Percentiles rank a stretch among this genome's conserved stretches.
These are phyloP conservation scores for Himalopsyche japonica DNA, from an alignment of 2,888 invertebrate genomes.

Conservation along the genomic window DNA sequence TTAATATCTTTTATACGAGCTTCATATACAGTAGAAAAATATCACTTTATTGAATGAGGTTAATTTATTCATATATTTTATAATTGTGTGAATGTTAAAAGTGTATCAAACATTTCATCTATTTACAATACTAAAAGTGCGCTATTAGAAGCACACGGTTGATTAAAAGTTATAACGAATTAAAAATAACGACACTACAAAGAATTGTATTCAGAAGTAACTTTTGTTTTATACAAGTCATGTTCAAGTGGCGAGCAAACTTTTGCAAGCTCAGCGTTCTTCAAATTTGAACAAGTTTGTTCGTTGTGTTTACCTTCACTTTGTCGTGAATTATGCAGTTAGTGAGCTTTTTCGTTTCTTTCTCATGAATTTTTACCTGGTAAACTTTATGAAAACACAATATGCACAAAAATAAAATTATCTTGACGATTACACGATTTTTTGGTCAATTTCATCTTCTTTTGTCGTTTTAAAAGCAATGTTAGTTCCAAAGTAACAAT, in stretches of 20 bases:
- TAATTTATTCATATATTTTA: no score
- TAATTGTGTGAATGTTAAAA: no score
- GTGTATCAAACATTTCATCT: no score
- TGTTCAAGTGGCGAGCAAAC: not conserved
- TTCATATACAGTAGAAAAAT: no score
- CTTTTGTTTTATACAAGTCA: conserved; percentile 5
- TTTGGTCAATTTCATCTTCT: no score
- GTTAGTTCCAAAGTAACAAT: no score
- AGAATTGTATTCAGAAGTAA: not conserved
- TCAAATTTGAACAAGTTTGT: conserved; percentile 3
- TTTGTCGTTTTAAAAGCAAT: no score
- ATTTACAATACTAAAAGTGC: no score
- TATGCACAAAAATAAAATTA: not conserved
- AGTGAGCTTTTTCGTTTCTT: not conserved
- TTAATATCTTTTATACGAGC: no score
- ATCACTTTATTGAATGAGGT: no score
- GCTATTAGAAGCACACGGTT: not conserved
- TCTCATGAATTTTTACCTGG: not conserved
- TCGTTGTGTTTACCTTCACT: conserved; percentile 10
- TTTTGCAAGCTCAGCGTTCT: conserved; percentile 6
- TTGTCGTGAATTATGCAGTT: conserved; percentile 14
- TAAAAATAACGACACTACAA: not conserved
- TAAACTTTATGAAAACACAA: not conserved
- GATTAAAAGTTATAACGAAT: not conserved
- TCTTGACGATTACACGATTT: no score